These are phyloP conservation scores for Motacilla alba DNA, from an alignment of 2,113 vertebrate species.

Conservation along the genomic window DNA sequence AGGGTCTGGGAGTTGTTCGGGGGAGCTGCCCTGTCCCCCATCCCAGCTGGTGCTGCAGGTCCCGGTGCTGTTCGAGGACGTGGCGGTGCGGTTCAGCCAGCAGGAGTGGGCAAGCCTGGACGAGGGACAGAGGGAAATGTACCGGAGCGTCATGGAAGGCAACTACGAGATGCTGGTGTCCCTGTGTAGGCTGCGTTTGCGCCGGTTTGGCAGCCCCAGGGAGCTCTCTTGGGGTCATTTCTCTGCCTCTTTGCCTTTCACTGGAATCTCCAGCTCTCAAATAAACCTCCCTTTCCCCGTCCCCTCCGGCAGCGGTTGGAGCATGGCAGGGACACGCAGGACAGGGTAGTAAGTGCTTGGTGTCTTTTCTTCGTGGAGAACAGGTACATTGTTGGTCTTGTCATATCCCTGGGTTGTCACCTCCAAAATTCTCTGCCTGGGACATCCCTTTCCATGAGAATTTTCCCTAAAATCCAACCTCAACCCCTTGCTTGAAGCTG, in stretches of 20 bases:
- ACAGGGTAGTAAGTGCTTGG: neutral
- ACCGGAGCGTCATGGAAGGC: slow-evolving; percentile 64
- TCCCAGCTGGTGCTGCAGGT: neutral
- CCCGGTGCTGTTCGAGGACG: slow-evolving; percentile 52
- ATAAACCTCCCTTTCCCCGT: neutral
- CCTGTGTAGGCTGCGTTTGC: slow-evolving; percentile 59
- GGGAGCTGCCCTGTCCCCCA: neutral
- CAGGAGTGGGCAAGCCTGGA: slow-evolving; percentile 66
- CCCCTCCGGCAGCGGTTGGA: neutral
- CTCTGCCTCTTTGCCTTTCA: neutral
- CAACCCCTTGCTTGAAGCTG: neutral
- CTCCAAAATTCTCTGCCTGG: neutral
- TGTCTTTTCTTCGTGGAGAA: neutral
- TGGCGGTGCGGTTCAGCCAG: slow-evolving; percentile 49
- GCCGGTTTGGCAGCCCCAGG: neutral
- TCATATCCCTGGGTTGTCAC: neutral
- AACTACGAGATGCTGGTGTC: slow-evolving; percentile 70
- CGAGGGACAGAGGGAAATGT: slow-evolving; percentile 62
- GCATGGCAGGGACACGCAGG: neutral
- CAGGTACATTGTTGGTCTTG: neutral
- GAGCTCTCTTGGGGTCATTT: neutral
- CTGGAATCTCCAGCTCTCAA: neutral
- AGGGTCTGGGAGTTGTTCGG: neutral
- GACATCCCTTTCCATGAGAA: neutral
- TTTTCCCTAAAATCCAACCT: neutral